Conservation (phyloP, 2,113 vertebrate species). For the Carassius gibelio region DNA sequence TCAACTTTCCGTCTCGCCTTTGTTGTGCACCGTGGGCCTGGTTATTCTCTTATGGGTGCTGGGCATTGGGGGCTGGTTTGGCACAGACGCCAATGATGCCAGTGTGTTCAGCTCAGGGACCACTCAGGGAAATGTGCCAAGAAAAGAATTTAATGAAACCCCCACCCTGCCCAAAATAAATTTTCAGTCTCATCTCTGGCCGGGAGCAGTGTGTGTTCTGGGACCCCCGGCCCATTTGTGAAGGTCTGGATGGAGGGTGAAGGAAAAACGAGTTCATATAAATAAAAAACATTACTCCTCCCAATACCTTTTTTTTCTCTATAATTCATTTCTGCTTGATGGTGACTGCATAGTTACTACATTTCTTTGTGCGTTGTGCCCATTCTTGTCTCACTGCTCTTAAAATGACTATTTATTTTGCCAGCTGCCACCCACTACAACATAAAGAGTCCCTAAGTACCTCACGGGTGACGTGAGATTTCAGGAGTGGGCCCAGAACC, state of each 20-base stretch:
- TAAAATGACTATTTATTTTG: constrained; percentile 63
- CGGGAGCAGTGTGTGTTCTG: constrained; percentile 63
- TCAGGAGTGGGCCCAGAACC: constrained; percentile 38
- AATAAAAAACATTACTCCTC: constrained; percentile 45
- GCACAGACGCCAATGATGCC: constrained; percentile 52
- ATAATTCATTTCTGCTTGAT: constrained; percentile 56
- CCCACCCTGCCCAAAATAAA: constrained; percentile 61
- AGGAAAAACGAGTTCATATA: constrained; percentile 16
- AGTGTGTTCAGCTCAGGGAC: constrained; percentile 64
- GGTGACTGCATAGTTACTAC: constrained; percentile 67
- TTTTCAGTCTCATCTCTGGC: constrained; percentile 75
- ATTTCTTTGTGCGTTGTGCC: constrained; percentile 66
- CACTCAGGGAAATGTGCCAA: constrained; percentile 75
- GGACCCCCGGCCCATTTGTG: constrained; percentile 55
- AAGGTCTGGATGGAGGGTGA: constrained; percentile 44
- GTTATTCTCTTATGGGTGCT: neutral
- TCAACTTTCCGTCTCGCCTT: neutral
- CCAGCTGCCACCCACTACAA: constrained; percentile 66
- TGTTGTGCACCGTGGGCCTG: neutral
- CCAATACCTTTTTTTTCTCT: constrained; percentile 39
- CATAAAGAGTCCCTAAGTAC: constrained; percentile 45
- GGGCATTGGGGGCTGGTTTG: constrained; percentile 41
- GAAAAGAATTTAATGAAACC: constrained; percentile 75
- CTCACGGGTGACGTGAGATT: constrained; percentile 29
- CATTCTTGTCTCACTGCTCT: constrained; percentile 48